phyloP scores from a whole-genome alignment of 1,140 invertebrate genomes.

The Lucilia sericata region DNA sequence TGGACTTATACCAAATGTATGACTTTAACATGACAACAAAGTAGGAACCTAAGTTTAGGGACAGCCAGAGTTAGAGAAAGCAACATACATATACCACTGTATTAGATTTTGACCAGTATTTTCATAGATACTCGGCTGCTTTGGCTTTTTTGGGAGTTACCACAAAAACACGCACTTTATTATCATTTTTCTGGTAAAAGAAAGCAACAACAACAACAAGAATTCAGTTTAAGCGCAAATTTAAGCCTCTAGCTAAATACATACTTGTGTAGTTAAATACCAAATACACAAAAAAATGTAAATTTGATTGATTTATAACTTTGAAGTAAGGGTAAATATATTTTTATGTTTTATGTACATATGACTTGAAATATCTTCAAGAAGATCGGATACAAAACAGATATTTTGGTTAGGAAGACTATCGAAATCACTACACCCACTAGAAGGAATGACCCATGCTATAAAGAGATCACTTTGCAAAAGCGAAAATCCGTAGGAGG shows the following conservation, averaged over 20 bases:
- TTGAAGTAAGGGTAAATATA: conserved; percentile 15
- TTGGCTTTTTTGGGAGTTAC: conserved; percentile 30
- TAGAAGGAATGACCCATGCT: no score
- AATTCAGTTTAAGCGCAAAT: conserved; percentile 43
- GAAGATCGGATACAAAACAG: background rate
- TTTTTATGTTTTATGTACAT: no score
- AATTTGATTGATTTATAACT: conserved; percentile 66
- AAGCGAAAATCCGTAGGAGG: no score
- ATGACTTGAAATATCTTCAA: background rate
- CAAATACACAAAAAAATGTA: background rate
- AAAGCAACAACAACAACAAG: background rate
- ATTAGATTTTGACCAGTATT: background rate
- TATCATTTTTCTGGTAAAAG: background rate
- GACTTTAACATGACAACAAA: no score
- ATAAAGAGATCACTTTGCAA: no score
- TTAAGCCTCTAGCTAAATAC: conserved; percentile 53
- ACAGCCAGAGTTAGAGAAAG: background rate
- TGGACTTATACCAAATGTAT: no score
- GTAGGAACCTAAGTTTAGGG: background rate
- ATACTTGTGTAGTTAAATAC: conserved; percentile 48
- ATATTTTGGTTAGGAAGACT: no score
- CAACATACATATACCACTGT: no score
- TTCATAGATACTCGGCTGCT: background rate
- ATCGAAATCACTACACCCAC: no score
- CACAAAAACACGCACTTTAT: conserved; percentile 41